Conservation (phyloP, 2,888 invertebrate species). For the Xanthorhoe spadicearia region DNA sequence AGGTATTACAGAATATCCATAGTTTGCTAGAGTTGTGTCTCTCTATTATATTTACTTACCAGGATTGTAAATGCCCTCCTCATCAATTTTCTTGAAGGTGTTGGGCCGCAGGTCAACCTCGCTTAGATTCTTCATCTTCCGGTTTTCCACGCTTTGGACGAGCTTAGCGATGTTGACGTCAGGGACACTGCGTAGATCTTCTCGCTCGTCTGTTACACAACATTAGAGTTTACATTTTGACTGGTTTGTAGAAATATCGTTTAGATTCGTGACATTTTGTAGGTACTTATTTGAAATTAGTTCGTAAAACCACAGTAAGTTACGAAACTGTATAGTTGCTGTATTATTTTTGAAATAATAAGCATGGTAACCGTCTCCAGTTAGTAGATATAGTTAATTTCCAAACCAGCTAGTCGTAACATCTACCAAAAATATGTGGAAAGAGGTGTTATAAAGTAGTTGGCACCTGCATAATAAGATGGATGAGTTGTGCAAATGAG, state of each 20-base stretch:
- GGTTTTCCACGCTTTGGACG: slow-evolving; percentile 69
- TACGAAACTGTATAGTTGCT: neutral
- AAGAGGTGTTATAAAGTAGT: neutral
- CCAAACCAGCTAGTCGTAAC: slow-evolving; percentile 13
- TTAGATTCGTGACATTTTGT: neutral
- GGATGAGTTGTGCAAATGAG: neutral
- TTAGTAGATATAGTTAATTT: slow-evolving; percentile 30
- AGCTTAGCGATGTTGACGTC: slow-evolving; percentile 79
- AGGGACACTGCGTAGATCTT: slow-evolving; percentile 77
- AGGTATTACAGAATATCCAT: too few species aligned
- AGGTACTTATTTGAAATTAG: neutral
- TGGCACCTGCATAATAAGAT: neutral
- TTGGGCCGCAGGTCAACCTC: slow-evolving; percentile 73
- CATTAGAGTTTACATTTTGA: neutral
- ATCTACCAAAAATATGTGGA: neutral
- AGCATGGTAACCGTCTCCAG: neutral
- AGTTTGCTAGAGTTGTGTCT: neutral
- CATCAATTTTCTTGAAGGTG: slow-evolving; percentile 78
- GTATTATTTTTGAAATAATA: neutral
- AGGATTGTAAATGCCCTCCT: slow-evolving; percentile 77
- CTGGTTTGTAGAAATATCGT: neutral
- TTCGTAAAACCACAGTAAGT: neutral
- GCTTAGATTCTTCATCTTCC: slow-evolving; percentile 68
- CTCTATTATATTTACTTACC: slow-evolving; percentile 62
- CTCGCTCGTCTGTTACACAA: slow-evolving; percentile 70